phyloP scores from a whole-genome alignment of 2,797 vertebrate species.

The Tragelaphus oryx region DNA sequence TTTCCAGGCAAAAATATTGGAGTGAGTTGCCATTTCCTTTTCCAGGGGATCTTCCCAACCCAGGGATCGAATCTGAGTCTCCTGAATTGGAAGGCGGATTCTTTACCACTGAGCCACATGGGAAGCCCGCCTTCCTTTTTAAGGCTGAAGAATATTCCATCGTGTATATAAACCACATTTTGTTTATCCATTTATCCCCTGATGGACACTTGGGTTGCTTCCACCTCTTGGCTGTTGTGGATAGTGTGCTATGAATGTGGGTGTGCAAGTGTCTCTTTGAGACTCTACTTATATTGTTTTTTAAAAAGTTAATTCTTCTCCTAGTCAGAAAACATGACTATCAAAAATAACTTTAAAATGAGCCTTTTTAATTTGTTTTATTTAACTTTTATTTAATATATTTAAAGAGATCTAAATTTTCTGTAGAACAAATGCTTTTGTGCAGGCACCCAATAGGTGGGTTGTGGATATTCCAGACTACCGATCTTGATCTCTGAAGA shows the following conservation, averaged over 20 bases:
- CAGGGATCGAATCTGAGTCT: background rate
- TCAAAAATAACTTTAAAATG: background rate
- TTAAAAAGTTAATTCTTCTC: background rate
- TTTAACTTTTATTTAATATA: background rate
- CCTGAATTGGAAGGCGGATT: background rate
- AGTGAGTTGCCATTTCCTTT: background rate
- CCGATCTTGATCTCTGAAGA: background rate
- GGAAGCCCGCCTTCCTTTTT: background rate
- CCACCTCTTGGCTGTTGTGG: background rate
- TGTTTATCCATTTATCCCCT: background rate
- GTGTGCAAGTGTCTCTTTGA: background rate
- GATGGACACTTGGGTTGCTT: background rate
- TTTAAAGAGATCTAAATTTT: background rate
- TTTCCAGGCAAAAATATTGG: background rate
- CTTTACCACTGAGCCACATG: background rate
- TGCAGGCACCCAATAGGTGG: too few relatives aligned
- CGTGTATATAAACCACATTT: background rate
- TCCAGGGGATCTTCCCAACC: background rate
- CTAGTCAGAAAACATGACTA: conserved; percentile 19
- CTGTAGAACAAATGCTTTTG: background rate
- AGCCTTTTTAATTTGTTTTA: background rate
- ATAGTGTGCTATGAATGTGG: background rate
- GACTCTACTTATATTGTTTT: background rate
- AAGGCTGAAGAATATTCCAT: background rate
- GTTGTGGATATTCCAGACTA: background rate